phyloP scores from a whole-genome alignment of 2,888 invertebrate genomes.

The Aphrophora alni region DNA sequence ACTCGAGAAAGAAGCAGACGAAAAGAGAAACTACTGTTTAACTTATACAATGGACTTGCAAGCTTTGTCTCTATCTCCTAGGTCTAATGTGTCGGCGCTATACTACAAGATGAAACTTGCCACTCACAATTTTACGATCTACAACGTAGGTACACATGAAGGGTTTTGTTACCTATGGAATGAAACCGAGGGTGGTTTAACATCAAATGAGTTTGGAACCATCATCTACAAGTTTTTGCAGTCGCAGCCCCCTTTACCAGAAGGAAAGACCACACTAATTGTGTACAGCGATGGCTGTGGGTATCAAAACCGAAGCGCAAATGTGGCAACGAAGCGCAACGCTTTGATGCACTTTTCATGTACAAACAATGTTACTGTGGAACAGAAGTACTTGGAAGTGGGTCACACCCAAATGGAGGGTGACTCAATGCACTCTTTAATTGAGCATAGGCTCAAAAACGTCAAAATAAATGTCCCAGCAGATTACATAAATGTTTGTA shows the following conservation, averaged over 20 bases:
- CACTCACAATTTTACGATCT: not conserved
- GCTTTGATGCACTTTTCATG: conserved; percentile 25
- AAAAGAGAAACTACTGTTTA: not conserved
- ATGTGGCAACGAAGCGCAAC: conserved; percentile 21
- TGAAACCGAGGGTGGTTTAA: conserved; percentile 29
- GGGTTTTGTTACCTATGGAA: conserved; percentile 32
- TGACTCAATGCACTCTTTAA: conserved; percentile 26
- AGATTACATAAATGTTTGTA: no score
- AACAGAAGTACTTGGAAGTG: conserved; percentile 33
- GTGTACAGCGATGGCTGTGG: no score
- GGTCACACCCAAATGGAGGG: no score
- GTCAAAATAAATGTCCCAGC: conserved; percentile 29
- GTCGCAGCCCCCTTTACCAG: conserved; percentile 30
- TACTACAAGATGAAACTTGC: conserved; percentile 26
- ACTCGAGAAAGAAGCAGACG: conserved; percentile 27
- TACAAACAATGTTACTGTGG: conserved; percentile 4
- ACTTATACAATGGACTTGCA: conserved; percentile 29
- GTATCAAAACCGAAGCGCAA: no score
- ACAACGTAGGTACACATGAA: not conserved
- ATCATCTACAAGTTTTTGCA: conserved; percentile 24
- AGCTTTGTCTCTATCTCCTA: conserved; percentile 12
- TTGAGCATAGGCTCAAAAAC: conserved; percentile 19
- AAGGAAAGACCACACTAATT: no score
- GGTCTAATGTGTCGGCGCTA: conserved; percentile 12
- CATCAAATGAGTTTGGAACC: conserved; percentile 33